phyloP scores from a whole-genome alignment of 2,113 vertebrate species.

The Struthidea cinerea region DNA sequence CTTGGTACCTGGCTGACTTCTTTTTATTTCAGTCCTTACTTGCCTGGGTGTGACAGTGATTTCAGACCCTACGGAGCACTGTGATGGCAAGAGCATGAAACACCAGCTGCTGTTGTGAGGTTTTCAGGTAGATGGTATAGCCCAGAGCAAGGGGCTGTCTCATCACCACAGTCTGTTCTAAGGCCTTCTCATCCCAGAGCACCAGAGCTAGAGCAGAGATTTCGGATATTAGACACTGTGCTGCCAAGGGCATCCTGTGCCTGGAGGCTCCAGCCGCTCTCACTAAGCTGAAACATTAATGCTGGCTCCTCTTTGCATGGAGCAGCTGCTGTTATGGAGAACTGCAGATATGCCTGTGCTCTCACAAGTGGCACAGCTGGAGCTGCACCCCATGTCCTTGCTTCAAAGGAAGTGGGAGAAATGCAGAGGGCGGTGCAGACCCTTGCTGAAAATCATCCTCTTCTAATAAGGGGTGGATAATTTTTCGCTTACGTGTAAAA shows the following conservation, averaged over 20 bases:
- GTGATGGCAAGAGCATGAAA: neutral
- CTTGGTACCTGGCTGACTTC: neutral
- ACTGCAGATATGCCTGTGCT: neutral
- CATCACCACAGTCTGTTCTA: neutral
- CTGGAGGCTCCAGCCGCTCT: neutral
- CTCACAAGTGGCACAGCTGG: neutral
- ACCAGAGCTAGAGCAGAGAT: neutral
- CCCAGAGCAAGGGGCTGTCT: neutral
- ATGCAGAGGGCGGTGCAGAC: neutral
- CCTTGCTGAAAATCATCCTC: neutral
- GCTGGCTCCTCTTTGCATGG: neutral
- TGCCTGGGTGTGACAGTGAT: fast-evolving
- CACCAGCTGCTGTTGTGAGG: neutral
- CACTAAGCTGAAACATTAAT: neutral
- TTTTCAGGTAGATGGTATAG: neutral
- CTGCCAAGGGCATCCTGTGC: neutral
- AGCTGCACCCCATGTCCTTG: neutral
- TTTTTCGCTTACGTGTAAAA: neutral
- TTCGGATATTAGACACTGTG: neutral
- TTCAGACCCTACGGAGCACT: neutral
- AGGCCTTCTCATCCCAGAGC: neutral
- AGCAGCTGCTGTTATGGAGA: neutral
- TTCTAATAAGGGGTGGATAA: neutral
- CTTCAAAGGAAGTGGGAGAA: neutral
- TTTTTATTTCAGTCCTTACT: neutral